Base-by-base conservation (phyloP, 2,888 invertebrate genomes). In the Platynereis dumerilii region DNA sequence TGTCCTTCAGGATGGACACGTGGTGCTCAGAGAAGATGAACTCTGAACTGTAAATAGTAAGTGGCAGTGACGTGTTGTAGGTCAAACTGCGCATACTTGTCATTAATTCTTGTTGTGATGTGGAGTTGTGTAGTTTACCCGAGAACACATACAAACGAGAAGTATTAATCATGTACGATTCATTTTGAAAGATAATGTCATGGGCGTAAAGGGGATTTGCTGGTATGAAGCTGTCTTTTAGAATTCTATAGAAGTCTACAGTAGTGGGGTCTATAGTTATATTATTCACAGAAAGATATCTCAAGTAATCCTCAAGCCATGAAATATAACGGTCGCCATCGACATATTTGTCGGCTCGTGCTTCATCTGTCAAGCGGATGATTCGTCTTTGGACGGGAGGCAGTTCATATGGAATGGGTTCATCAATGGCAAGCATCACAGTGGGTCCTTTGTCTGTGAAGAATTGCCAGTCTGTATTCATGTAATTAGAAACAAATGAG, bases 71-170 rank as follows among this genome's bases (percentile, higher is more conserved):
- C 12, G 73, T 71, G 48, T 68, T 69, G 22, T 66, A 48, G 2
- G 66, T 71, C 17, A 71, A 34, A 17, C 57, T 55, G 34, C 74
- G 56, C 60, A 70, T 56, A 28, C 55, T 45, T 59, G 66, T 48
- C 64, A 74, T 68, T 44, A 73, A 54, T 15, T 62, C 64, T 1
- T 64, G 65, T 54, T 74, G 68, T 20, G 48, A 58, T 29, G 64
- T 65, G n/a, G 93, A 93, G 60, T 94, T 93, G 63, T 91, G 91
- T 53, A 95, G 92, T 77, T 94, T 93, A 2, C 93, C 91, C 0
- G 93, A 64, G 17, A 57, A 44, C 60, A 95, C 91, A 54, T 94
- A 86, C 79, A 93, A 93, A 66, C 95, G 87, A 58, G 93, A 93
- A 1, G 93, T 94, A 3, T 91, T 78, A 27, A 95, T 94, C 78